Evolutionary conservation across 2,113 vertebrate species (phyloP).

Genomic region (Gnathonemus longibarbis): DNA sequence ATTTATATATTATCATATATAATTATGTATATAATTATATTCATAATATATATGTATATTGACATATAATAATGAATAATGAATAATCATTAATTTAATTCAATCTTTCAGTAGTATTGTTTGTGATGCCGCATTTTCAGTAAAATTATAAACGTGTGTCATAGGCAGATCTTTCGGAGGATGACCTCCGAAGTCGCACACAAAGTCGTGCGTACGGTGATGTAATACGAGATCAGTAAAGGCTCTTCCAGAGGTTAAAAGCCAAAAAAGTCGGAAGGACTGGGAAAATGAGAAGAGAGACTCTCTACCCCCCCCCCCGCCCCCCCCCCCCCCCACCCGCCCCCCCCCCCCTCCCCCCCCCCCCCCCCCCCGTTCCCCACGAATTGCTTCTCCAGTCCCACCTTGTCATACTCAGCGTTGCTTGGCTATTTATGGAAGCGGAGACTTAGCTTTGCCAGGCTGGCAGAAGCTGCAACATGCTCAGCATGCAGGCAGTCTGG

Average conservation of each 20-base stretch:
- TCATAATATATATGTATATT: no score
- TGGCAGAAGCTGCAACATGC: constrained; percentile 38
- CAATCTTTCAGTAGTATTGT: neutral
- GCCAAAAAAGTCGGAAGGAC: neutral
- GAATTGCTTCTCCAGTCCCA: constrained; percentile 3
- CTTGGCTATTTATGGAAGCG: constrained; percentile 69
- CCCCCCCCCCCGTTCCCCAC: neutral
- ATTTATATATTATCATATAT: no score
- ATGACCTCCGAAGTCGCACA: neutral
- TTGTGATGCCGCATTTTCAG: neutral
- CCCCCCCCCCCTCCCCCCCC: no score
- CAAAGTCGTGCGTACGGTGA: neutral
- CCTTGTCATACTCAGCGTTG: constrained; percentile 31
- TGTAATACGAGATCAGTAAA: neutral
- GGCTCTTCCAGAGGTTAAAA: neutral
- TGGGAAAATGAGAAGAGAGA: neutral
- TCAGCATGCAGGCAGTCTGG: constrained; percentile 23
- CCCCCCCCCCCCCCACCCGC: no score
- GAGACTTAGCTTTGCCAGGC: constrained; percentile 34
- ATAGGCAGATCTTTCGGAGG: neutral
- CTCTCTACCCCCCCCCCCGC: constrained; percentile 31
- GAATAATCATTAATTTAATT: neutral
- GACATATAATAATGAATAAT: no score
- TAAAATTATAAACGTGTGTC: neutral
- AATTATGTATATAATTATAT: no score